Percentiles rank a stretch among this genome's conserved stretches.
Evolutionary conservation across 2,113 vertebrate genomes (phyloP).

Genomic region (Daphoenositta chrysoptera): DNA sequence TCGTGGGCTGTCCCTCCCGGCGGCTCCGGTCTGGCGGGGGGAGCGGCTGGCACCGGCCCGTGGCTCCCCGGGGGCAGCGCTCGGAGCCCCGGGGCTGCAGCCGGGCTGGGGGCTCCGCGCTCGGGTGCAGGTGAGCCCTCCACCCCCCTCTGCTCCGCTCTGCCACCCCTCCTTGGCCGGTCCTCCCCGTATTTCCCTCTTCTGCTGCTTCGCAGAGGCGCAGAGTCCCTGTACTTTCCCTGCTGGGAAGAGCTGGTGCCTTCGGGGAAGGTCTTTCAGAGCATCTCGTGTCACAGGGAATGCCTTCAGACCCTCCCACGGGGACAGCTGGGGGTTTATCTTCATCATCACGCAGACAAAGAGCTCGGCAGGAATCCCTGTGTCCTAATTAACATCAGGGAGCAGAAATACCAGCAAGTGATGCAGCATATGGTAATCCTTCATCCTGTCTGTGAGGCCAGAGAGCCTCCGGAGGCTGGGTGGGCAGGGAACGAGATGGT

Average conservation of each 20-base stretch:
- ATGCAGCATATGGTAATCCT: background rate
- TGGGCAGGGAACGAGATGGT: background rate
- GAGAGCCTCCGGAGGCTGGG: background rate
- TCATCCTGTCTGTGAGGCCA: background rate
- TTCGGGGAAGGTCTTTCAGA: background rate
- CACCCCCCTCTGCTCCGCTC: accelerated
- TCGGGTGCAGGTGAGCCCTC: background rate
- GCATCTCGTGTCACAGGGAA: background rate
- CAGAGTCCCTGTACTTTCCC: accelerated
- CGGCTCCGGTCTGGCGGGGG: accelerated
- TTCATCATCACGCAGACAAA: background rate
- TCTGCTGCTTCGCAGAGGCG: background rate
- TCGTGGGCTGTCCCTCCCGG: slow-evolving; percentile 13
- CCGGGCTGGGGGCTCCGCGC: background rate
- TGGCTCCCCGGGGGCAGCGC: accelerated
- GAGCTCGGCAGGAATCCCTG: background rate
- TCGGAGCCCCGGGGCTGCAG: background rate
- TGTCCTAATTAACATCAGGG: background rate
- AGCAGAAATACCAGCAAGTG: background rate
- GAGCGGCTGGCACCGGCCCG: no score
- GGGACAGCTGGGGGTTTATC: background rate
- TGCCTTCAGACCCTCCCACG: background rate
- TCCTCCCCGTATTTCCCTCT: accelerated
- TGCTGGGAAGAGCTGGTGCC: background rate
- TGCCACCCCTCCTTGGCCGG: accelerated